Conservation (phyloP, 30 jellyfish, hydroid and myxozoan species). For the Aurelia sp. region DNA sequence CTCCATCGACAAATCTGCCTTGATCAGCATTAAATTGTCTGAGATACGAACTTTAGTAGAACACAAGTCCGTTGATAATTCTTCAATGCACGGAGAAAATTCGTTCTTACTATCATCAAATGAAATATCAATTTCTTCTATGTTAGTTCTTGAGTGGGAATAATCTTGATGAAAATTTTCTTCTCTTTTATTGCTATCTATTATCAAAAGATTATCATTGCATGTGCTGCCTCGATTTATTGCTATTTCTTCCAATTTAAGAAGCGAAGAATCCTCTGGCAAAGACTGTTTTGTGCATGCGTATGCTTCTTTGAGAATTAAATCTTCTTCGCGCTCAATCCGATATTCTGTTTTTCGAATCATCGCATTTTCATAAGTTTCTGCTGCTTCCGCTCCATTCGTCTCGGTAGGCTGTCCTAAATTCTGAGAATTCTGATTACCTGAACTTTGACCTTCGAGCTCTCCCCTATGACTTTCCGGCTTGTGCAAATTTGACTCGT, state of each 20-base stretch:
- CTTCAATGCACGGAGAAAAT: constrained; percentile 1
- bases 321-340: background rate
- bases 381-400: no score
- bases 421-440: background rate
- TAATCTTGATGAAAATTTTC: background rate
- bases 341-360: background rate
- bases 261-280: constrained; percentile 31
- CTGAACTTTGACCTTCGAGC: background rate
- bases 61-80: background rate
- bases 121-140: background rate
- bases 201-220: background rate
- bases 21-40: constrained; percentile 53
- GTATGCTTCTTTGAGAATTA: background rate
- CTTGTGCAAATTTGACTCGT: background rate
- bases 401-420: no score
- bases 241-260: constrained; percentile 1
- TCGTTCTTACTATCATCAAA: background rate
- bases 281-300: background rate
- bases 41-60: constrained; percentile 36
- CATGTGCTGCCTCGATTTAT: background rate
- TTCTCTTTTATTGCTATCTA: background rate
- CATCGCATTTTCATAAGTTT: background rate
- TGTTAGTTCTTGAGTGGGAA: background rate
- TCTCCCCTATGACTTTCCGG: background rate
- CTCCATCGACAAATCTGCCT: constrained; percentile 50